Conservation (phyloP, 2,797 vertebrate species). For the Crenuchus spilurus region DNA sequence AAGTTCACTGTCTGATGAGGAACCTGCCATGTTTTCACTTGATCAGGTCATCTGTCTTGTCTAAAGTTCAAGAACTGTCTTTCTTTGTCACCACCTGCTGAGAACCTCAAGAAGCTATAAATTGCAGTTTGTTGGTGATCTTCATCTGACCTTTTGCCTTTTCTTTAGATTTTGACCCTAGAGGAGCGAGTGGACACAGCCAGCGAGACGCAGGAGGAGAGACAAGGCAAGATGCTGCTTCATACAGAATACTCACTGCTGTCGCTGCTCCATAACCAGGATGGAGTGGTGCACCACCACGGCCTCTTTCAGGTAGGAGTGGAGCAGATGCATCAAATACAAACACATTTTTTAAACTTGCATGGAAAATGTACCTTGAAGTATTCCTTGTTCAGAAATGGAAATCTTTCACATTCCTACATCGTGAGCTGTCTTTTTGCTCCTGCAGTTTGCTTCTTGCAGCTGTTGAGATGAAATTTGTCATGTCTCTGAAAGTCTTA, state of each 20-base stretch:
- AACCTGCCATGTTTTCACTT: slow-evolving; percentile 11
- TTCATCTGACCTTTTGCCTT: slow-evolving; percentile 54
- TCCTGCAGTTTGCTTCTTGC: background rate
- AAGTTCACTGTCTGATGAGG: slow-evolving; percentile 20
- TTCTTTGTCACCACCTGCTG: slow-evolving; percentile 22
- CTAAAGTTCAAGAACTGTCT: slow-evolving; percentile 17
- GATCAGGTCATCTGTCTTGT: slow-evolving; percentile 35
- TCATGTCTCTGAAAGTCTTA: background rate
- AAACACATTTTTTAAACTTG: background rate
- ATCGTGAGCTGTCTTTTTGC: background rate
- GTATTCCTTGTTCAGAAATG: background rate
- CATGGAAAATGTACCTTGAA: background rate
- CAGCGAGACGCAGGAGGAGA: slow-evolving; percentile 94
- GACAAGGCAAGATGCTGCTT: slow-evolving; percentile 98
- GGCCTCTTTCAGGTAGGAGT: slow-evolving; percentile 95
- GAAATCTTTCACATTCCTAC: too few species aligned
- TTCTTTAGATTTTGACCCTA: slow-evolving; percentile 91
- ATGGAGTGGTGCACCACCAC: slow-evolving; percentile 97
- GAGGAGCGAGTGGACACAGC: slow-evolving; percentile 90
- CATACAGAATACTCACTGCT: slow-evolving; percentile 98
- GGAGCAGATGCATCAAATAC: background rate
- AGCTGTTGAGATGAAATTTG: background rate
- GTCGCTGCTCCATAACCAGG: slow-evolving; percentile 96
- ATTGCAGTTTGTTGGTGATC: slow-evolving; percentile 7
- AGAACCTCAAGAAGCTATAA: slow-evolving; percentile 12